Evolutionary conservation across 1,140 invertebrate genomes (phyloP), one percentile per base, ranked within the genome.

Genomic region (Drosophila prosaltans): DNA sequence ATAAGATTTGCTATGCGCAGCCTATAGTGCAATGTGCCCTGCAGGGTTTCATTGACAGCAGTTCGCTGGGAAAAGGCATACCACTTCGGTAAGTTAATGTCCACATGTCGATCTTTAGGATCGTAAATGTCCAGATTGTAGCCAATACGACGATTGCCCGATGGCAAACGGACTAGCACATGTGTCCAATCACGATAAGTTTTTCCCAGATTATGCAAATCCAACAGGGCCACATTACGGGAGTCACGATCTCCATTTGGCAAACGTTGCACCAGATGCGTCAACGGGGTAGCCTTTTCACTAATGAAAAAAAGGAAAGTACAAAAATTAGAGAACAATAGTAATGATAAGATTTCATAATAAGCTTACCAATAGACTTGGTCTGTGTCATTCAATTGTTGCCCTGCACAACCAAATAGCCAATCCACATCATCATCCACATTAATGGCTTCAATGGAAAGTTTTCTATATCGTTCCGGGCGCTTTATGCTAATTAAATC

Each of bases 361-460:
- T 11, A 62, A 80, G 90, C 93, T 93, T 21, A 96, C 95, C 96
- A 96, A 85, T 94, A 93, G 92, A 94, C 93, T 62, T 93, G 92
- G 6, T 93, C 91, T 26, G 92, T 92, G 64, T 93, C 55, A 16
- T 74, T 88, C 16, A 94, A 81, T 10, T 85, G 91, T 55, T 93
- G 93, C 4, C 95, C 94, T 39, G 93, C 93, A 88, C 96, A 97
- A 21, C 94, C 95, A 85, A 95, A 97, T 21, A 97, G 88, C 96
- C 96, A 97, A 75, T 96, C 94, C 54, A 92, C 93, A 21, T 93
- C 93, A 30, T 54, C 45, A 74, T 95, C 93, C 6, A 96, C 93
- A 90, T 95, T 95, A 2, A 89, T 10, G 0, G 72, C 81, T 48
- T 88, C 84, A 40, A 88, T 78, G 32, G 80, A 65, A 10, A 78